These are phyloP conservation scores for Drosophila santomea DNA, from an alignment of 1,140 invertebrate species.

Conservation along the genomic window DNA sequence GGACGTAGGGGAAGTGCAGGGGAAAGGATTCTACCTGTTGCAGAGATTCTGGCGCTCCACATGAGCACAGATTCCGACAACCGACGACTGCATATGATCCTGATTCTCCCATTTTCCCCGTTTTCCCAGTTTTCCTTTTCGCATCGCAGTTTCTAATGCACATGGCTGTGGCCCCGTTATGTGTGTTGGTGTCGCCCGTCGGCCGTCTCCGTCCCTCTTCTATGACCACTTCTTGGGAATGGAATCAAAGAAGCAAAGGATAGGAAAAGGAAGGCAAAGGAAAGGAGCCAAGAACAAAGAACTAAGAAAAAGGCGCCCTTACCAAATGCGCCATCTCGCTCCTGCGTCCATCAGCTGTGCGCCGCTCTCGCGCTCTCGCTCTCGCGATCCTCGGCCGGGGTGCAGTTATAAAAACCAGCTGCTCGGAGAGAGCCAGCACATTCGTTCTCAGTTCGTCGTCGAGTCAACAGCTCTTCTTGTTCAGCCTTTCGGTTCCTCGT, in stretches of 20 bases:
- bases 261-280: neutral
- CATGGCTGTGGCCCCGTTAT: constrained; percentile 15
- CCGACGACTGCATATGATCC: constrained; percentile 3
- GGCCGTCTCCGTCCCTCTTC: constrained; percentile 13
- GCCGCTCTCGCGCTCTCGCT: constrained; percentile 26
- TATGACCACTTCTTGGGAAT: constrained; percentile 8
- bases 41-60: constrained; percentile 22
- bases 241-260: constrained; percentile 1
- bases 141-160: neutral
- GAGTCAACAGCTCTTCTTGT: constrained; percentile 59
- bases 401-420: constrained; percentile 64
- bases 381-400: constrained; percentile 36
- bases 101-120: constrained; percentile 21
- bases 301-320: constrained; percentile 24
- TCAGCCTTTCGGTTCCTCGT: constrained; percentile 33
- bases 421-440: constrained; percentile 38
- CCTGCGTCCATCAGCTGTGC: constrained; percentile 38
- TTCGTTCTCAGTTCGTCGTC: constrained; percentile 60
- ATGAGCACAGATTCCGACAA: constrained; percentile 17
- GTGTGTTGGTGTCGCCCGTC: neutral
- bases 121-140: constrained; percentile 1
- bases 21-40: constrained; percentile 66
- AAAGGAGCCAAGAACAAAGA: constrained; percentile 22
- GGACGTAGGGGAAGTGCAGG: constrained; percentile 43
- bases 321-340: constrained; percentile 2